Evolutionary conservation across 2,797 vertebrate species (phyloP).

Genomic region (Notoglanidium macrostoma): DNA sequence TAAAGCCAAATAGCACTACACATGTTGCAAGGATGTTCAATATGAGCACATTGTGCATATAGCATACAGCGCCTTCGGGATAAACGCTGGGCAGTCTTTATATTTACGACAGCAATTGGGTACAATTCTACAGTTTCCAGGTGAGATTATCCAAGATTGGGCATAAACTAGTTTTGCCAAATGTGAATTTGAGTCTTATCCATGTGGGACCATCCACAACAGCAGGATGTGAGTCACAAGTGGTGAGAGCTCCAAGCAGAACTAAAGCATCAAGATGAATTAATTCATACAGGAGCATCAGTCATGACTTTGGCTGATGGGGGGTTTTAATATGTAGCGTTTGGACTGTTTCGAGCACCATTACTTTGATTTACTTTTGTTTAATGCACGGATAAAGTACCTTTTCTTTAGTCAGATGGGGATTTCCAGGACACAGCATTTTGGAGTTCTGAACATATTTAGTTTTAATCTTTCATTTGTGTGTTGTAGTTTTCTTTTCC

Average conservation of each 20-base stretch:
- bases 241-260: slow-evolving; percentile 34
- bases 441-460: slow-evolving; percentile 1
- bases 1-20: not conserved
- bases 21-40: not conserved
- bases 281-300: slow-evolving; percentile 34
- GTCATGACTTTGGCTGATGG: slow-evolving; percentile 46
- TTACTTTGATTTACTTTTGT: slow-evolving; percentile 27
- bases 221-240: not conserved
- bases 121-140: not conserved
- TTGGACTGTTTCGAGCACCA: slow-evolving; percentile 19
- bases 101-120: not conserved
- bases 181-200: not conserved
- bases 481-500: not conserved
- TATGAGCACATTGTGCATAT: slow-evolving; percentile 1
- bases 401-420: slow-evolving; percentile 9
- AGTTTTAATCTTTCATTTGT: not conserved
- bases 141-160: not conserved
- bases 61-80: not conserved
- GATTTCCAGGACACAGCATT: slow-evolving; percentile 10
- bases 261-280: not conserved
- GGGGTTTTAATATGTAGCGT: slow-evolving; percentile 57
- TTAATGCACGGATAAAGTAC: slow-evolving; percentile 15
- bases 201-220: slow-evolving; percentile 11
- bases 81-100: not conserved
- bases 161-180: slow-evolving; percentile 1